Conservation (phyloP, 2,888 invertebrate species). For the Branchellion lobata region DNA sequence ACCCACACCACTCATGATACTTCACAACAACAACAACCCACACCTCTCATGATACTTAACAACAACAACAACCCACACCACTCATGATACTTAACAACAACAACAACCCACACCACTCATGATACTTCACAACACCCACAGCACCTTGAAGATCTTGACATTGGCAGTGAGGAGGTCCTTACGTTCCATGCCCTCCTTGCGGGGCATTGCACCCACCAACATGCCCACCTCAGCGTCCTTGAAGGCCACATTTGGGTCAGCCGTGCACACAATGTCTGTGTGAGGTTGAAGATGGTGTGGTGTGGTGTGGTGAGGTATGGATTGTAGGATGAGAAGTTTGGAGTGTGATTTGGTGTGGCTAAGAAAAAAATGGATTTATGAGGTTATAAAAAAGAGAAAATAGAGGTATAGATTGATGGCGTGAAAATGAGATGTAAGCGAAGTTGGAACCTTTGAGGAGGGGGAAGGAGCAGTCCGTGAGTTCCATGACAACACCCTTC, state of each 20-base stretch:
- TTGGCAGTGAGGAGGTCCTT: constrained; percentile 95
- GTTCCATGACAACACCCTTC: constrained; percentile 96
- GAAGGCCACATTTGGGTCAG: constrained; percentile 86
- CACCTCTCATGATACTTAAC: too few species aligned
- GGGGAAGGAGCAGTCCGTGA: constrained; percentile 91
- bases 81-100: too few species aligned
- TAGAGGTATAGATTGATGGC: background rate
- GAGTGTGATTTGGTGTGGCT: too few species aligned
- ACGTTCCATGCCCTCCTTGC: constrained; percentile 95
- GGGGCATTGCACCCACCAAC: constrained; percentile 95
- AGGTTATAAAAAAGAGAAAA: constrained; percentile 1
- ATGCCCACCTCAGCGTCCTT: constrained; percentile 93
- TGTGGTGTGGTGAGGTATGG: background rate
- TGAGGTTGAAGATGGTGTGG: background rate
- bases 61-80: too few species aligned
- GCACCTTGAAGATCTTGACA: constrained; percentile 91
- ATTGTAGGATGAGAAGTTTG: background rate
- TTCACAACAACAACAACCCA: too few species aligned
- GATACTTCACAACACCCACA: too few species aligned
- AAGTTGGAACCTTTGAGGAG: constrained; percentile 70
- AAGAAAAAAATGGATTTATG: background rate
- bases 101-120: too few species aligned
- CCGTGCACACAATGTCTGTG: constrained; percentile 77
- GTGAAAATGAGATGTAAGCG: background rate
- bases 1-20: too few species aligned